Percentiles rank a stretch among this genome's conserved stretches.
Conservation (phyloP, 2,888 invertebrate species). For the Campoplex capitator region DNA sequence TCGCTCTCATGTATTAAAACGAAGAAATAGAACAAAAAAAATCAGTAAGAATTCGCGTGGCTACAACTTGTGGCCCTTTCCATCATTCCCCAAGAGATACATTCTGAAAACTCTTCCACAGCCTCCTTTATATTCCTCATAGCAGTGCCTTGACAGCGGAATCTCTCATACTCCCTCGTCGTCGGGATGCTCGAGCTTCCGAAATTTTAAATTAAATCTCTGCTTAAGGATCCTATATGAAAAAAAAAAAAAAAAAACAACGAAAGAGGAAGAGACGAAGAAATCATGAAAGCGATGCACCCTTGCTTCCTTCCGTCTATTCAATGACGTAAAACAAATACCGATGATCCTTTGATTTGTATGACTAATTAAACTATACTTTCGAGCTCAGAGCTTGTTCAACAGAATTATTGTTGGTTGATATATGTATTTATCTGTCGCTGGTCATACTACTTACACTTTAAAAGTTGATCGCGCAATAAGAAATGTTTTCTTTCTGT, state of each 20-base stretch:
- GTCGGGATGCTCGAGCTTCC: slow-evolving; percentile 74
- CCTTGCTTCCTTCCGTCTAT: slow-evolving; percentile 57
- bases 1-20: slow-evolving; percentile 18
- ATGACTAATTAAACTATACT: neutral
- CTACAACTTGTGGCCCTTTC: slow-evolving; percentile 32
- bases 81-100: slow-evolving; percentile 20
- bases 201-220: slow-evolving; percentile 81
- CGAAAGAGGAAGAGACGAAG: slow-evolving; percentile 29
- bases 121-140: slow-evolving; percentile 60
- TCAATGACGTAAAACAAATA: slow-evolving; percentile 8
- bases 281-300: slow-evolving; percentile 14
- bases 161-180: slow-evolving; percentile 65
- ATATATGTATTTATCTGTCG: no score
- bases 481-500: no score
- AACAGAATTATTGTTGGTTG: no score
- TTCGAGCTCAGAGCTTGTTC: neutral
- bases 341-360: neutral
- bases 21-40: slow-evolving; percentile 6
- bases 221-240: slow-evolving; percentile 27
- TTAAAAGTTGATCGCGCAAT: no score
- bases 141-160: slow-evolving; percentile 72
- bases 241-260: slow-evolving; percentile 1
- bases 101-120: slow-evolving; percentile 21
- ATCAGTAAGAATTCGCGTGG: slow-evolving; percentile 58
- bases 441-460: no score